Conservation (phyloP, 2,888 invertebrate species). For the Lasioglossum zephyrum region DNA sequence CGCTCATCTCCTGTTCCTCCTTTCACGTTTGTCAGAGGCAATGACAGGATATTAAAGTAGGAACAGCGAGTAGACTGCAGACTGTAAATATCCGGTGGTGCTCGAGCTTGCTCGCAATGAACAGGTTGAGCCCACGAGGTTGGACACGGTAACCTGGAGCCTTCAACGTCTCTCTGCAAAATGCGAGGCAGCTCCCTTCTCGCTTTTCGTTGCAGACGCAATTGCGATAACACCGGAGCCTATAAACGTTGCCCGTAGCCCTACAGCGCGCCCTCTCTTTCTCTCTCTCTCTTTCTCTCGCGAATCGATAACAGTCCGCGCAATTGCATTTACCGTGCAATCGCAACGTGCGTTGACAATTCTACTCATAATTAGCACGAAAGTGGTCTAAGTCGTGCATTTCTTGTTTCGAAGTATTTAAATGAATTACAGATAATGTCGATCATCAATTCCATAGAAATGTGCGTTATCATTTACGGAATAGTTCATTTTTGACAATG, state of each 20-base stretch:
- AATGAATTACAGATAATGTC: no score
- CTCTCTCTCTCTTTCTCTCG: not conserved
- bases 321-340: not conserved
- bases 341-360: no score
- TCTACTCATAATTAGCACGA: no score
- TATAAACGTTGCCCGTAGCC: constrained; percentile 12
- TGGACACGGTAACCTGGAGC: constrained; percentile 54
- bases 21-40: constrained; percentile 77
- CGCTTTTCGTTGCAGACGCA: constrained; percentile 24
- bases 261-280: not conserved
- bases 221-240: constrained; percentile 28
- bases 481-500: no score
- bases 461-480: no score
- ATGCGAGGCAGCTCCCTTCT: constrained; percentile 17
- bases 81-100: constrained; percentile 80
- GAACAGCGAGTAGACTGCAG: constrained; percentile 76
- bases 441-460: no score
- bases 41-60: constrained; percentile 82
- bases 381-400: no score
- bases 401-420: no score
- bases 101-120: constrained; percentile 69
- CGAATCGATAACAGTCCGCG: not conserved
- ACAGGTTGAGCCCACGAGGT: constrained; percentile 64
- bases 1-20: constrained; percentile 62
- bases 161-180: constrained; percentile 55